Evolutionary conservation across 23 tunicate species (phyloP), one percentile per base, ranked within the genome.

Genomic region (Ascidia mentula): DNA sequence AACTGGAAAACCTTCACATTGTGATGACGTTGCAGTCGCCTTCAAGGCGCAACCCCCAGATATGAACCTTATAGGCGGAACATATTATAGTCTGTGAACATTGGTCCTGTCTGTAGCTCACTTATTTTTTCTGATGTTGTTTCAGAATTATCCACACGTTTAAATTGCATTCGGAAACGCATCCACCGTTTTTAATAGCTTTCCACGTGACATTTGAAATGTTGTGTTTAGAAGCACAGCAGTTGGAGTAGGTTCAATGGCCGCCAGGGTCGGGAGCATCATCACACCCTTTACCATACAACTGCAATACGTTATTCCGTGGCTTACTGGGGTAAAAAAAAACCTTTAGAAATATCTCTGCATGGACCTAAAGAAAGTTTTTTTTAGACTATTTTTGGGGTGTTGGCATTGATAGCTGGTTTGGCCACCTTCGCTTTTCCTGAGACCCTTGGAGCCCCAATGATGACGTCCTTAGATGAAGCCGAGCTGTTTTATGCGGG

Each of bases 381-480:
- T 53, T 28, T 37, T 26, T 82, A 88, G 92, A 72, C 77, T 0
- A 84, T 93, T 13, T 93, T 93, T 40, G 98, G 98, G 13, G 83
- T 88, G 61, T 40, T 88, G 60, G 92, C 98, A 30, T 45, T 93
- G 24, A 33, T 88, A 9, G 98, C 98, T 40, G 89, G 98, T 7
- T 37, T 59, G 18, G 17, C 83, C 24, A 33, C 87, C 0, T 46
- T 95, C 0, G 31, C 34, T n/a, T 89, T 95, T 24, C 94, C 91
- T 0, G 98, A 95, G 83, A 95, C 98, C 6, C 76, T 79, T 40
- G 98, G 91, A 42, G 30, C 70, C 7, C 38, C 31, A 8, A 79
- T 95, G 92, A 46, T 87, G 82, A 89, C 95, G 37, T 88, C 95
- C 40, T 38, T 95, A 35, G 95, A 89, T 30, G 98, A 95, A 72